Percentiles rank a stretch among this genome's conserved stretches.
phyloP scores from a whole-genome alignment of 2,888 invertebrate species.

The Tuberolachnus salignus region DNA sequence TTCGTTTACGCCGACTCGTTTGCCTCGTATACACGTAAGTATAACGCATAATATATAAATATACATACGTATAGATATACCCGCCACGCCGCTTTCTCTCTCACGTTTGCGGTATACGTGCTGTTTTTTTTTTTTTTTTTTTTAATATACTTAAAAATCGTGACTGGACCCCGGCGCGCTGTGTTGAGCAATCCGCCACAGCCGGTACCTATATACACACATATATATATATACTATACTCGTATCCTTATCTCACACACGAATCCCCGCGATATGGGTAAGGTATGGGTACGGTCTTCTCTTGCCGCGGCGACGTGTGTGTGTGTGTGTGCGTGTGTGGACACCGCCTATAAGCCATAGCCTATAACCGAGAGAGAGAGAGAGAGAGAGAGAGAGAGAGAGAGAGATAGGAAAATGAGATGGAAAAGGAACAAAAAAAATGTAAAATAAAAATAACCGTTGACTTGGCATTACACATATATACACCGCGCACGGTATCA shows the following conservation, averaged over 20 bases:
- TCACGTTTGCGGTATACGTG: slow-evolving; percentile 31
- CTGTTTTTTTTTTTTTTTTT: slow-evolving; percentile 19
- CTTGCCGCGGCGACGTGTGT: too few species aligned
- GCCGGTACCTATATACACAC: too few species aligned
- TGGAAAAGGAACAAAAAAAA: too few species aligned
- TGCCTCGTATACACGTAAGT: too few species aligned
- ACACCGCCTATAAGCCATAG: neutral
- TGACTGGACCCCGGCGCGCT: slow-evolving; percentile 47
- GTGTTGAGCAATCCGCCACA: slow-evolving; percentile 44
- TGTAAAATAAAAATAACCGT: too few species aligned
- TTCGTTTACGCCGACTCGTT: neutral
- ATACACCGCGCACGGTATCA: neutral
- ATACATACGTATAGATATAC: neutral
- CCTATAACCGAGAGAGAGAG: too few species aligned
- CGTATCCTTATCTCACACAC: slow-evolving; percentile 8
- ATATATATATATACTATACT: neutral
- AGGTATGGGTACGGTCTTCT: too few species aligned
- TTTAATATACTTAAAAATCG: slow-evolving; percentile 47
- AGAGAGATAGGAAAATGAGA: too few species aligned
- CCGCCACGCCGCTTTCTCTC: slow-evolving; percentile 25
- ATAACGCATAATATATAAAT: too few species aligned
- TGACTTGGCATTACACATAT: neutral
- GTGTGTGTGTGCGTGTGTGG: neutral
- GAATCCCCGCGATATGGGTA: neutral
- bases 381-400: too few species aligned